Base-by-base conservation (phyloP, 2,113 vertebrate species). In the Nymphicus hollandicus region DNA sequence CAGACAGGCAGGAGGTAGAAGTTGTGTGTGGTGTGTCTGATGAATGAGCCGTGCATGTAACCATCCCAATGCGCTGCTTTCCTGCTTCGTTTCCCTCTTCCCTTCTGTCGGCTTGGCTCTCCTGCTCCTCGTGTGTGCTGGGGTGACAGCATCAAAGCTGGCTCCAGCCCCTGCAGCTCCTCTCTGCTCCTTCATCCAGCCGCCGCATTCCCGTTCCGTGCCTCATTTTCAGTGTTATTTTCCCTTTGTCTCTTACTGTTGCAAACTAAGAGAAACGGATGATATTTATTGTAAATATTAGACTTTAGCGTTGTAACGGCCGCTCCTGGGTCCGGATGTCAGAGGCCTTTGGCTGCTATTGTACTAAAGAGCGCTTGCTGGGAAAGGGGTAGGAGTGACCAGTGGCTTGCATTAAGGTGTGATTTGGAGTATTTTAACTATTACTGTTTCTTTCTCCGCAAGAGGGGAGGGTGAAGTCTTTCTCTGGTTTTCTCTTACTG, bases 251-350 rank as follows among this genome's bases (percentile, higher is more conserved):
- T 95, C 83, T 94, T 76, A 71, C 93, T 96, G 89, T 92, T 96
- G 95, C 95, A 76, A 76, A 89, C 81, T 29, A 65, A 95, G 89
- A 96, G 92, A 92, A 89, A 91, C 41, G 83, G 94, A 94, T 96
- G 94, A 68, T 97, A 96, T 97, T 98, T 97, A 97, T 97, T 98
- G 97, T 98, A 98, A 96, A 97, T 97, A 97, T 88, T 96, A 97
- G 95, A 95, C 53, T 74, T 93, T 93, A 96, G 92, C 53, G 0
- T 96, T 94, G 92, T 95, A 68, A 89, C 1, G 76, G 95, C 96
- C 95, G 86, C 96, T 97, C 93, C 93, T 77, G 58, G 85, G 73
- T 69, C 90, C 1, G 47, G 79, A 83, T 88, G 95, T 92, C 89
- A 47, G 88, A 92, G 85, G 94, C 81, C 81, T 95, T 87, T 91